phyloP scores from a whole-genome alignment of 2,888 invertebrate genomes.

The Phytoseiulus persimilis region DNA sequence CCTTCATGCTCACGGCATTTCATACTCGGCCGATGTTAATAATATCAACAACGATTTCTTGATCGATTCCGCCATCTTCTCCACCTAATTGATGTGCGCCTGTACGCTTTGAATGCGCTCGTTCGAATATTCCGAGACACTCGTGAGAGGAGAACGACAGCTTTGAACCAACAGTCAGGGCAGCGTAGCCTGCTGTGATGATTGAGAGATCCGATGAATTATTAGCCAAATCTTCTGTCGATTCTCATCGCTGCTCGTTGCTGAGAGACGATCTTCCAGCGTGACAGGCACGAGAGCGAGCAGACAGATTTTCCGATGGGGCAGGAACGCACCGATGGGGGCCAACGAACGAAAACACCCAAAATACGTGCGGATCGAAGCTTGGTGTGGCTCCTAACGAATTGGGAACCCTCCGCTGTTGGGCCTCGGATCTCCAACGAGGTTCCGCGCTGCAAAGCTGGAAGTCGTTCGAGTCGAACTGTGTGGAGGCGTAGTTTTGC shows the following conservation, averaged over 20 bases:
- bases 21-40: neutral
- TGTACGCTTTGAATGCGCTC: neutral
- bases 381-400: neutral
- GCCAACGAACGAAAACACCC: no score
- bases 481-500: neutral
- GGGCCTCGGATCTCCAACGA: neutral
- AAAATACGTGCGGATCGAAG: no score
- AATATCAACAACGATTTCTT: conserved; percentile 5
- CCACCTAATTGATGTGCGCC: neutral
- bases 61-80: neutral
- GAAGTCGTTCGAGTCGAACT: neutral
- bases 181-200: neutral
- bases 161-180: neutral
- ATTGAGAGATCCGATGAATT: neutral
- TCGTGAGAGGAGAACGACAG: neutral
- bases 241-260: neutral
- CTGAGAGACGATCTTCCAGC: no score
- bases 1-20: conserved; percentile 5
- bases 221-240: neutral
- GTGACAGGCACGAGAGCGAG: no score
- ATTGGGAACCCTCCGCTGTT: neutral
- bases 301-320: no score
- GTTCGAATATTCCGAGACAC: neutral
- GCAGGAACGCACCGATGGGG: no score
- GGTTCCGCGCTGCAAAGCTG: neutral